Percentiles rank a stretch among this genome's conserved stretches.
phyloP scores from a whole-genome alignment of 2,797 vertebrate genomes.

The Micromesistius poutassou region DNA sequence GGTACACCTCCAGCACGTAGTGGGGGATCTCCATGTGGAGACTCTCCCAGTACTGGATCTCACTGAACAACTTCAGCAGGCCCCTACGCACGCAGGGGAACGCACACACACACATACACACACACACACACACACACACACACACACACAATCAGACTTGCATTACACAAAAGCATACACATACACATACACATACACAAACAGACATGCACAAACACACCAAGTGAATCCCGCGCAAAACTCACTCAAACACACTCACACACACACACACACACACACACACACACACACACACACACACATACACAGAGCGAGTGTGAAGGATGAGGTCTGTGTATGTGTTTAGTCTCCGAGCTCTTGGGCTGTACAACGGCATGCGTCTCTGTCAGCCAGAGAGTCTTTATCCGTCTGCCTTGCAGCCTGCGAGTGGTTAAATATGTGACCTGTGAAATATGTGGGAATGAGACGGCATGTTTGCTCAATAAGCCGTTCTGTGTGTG shows the following conservation, averaged over 20 bases:
- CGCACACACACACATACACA: slow-evolving; percentile 5
- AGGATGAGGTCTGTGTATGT: not conserved
- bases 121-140: not conserved
- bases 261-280: slow-evolving; percentile 10
- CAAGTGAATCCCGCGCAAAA: not conserved
- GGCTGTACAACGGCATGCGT: not conserved
- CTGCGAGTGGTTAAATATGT: slow-evolving; percentile 3
- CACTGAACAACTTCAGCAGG: slow-evolving; percentile 76
- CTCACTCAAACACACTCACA: slow-evolving; percentile 4
- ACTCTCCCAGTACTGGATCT: slow-evolving; percentile 84
- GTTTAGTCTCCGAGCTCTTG: slow-evolving; percentile 1
- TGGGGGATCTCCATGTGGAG: slow-evolving; percentile 80
- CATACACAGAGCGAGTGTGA: not conserved
- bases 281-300: slow-evolving; percentile 17
- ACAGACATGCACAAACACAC: not conserved
- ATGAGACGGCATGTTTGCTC: not conserved
- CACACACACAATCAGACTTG: not conserved
- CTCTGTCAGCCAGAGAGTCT: slow-evolving; percentile 1
- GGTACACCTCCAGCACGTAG: slow-evolving; percentile 70
- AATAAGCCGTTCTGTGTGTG: not conserved
- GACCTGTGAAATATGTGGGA: not conserved
- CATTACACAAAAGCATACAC: not conserved
- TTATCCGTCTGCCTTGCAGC: slow-evolving; percentile 6
- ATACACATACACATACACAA: slow-evolving; percentile 1
- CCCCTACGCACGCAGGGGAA: slow-evolving; percentile 53